Percentiles rank a stretch among this genome's conserved stretches.
phyloP scores from a whole-genome alignment of 2,797 vertebrate species.

The Sebastes vulpes region DNA sequence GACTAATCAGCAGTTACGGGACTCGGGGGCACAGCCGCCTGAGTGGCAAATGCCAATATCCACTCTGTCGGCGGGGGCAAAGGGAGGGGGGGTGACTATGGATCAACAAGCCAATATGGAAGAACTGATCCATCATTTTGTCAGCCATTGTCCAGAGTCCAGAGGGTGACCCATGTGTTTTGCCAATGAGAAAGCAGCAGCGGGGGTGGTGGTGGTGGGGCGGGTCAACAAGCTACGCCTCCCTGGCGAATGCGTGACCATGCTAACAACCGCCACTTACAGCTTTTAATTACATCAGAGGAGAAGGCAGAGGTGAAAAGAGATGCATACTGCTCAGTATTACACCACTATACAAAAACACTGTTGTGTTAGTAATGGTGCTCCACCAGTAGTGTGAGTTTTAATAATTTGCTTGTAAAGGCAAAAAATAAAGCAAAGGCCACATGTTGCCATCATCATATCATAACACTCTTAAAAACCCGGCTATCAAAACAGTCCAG shows the following conservation, averaged over 20 bases:
- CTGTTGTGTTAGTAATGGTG: conserved; percentile 9
- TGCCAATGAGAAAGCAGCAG: conserved; percentile 84
- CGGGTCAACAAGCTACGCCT: conserved; percentile 67
- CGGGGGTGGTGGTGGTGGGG: background rate
- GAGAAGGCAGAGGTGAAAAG: conserved; percentile 30
- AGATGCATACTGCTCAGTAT: background rate
- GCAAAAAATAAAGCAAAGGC: conserved; percentile 48
- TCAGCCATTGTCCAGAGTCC: conserved; percentile 87
- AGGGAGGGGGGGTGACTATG: conserved; percentile 76
- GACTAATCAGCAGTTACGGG: conserved; percentile 91
- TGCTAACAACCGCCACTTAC: conserved; percentile 82
- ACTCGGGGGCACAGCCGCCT: conserved; percentile 80
- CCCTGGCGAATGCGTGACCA: conserved; percentile 71
- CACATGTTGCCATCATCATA: conserved; percentile 55
- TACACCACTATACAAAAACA: conserved; percentile 6
- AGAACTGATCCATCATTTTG: conserved; percentile 94
- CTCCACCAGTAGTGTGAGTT: conserved; percentile 23
- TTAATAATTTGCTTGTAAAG: conserved; percentile 50
- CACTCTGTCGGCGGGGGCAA: conserved; percentile 71
- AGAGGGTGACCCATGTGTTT: conserved; percentile 75
- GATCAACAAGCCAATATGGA: conserved; percentile 91
- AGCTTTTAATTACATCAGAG: conserved; percentile 68
- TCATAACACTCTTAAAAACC: conserved; percentile 59
- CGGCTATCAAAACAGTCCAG: conserved; percentile 44
- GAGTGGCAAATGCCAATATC: conserved; percentile 97